Conservation (phyloP, 2,113 vertebrate genomes). For the Otocyon megalotis region DNA sequence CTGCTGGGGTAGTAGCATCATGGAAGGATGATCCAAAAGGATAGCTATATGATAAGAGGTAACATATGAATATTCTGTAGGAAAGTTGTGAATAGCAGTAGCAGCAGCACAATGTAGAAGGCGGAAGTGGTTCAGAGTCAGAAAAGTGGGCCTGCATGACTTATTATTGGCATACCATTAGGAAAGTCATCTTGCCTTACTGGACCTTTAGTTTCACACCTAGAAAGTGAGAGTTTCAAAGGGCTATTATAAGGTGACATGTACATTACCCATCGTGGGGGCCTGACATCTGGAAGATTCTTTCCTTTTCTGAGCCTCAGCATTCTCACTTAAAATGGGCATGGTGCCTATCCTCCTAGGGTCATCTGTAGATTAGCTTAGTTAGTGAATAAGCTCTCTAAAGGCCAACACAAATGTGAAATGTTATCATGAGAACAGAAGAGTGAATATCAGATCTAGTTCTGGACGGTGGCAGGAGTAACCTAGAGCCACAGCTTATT, state of each 20-base stretch:
- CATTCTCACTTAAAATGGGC: neutral
- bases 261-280: neutral
- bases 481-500: neutral
- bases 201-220: neutral
- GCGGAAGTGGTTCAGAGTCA: neutral
- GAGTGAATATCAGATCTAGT: neutral
- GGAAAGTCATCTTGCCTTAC: neutral
- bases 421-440: neutral
- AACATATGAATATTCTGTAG: fast-evolving
- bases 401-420: neutral
- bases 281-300: neutral
- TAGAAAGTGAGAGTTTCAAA: neutral
- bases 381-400: neutral
- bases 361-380: neutral
- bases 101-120: neutral
- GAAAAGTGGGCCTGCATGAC: neutral
- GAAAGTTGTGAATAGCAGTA: neutral
- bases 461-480: neutral
- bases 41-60: no score
- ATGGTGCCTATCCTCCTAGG: neutral
- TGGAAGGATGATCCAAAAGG: neutral
- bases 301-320: neutral
- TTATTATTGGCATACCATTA: neutral
- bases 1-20: neutral
- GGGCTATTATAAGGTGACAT: neutral